phyloP scores from a whole-genome alignment of 2,797 vertebrate species.

The Vultur gryphus region DNA sequence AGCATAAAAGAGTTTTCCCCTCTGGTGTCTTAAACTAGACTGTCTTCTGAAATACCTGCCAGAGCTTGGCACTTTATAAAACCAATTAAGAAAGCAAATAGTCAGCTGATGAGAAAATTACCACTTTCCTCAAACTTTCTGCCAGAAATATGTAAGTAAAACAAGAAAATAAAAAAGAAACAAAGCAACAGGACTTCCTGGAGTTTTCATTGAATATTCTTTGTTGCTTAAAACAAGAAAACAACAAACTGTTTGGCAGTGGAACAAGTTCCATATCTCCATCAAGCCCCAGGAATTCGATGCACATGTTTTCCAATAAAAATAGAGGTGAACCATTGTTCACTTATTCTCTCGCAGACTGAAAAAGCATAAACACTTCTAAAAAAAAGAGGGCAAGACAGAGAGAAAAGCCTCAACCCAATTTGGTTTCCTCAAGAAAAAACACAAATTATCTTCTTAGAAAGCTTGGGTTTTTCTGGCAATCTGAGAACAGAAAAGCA shows the following conservation, averaged over 20 bases:
- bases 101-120: neutral
- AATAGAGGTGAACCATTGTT: neutral
- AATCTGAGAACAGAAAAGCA: neutral
- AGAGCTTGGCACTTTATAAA: neutral
- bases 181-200: neutral
- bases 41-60: neutral
- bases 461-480: neutral
- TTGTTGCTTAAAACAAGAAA: neutral
- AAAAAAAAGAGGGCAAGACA: neutral
- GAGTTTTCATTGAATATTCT: neutral
- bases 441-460: neutral
- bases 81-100: neutral
- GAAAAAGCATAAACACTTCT: neutral
- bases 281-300: neutral
- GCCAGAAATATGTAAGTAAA: neutral
- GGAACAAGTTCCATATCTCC: constrained; percentile 7
- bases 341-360: neutral
- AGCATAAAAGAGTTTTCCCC: neutral
- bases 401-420: neutral
- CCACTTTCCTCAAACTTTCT: neutral
- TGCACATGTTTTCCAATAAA: constrained; percentile 16
- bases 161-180: neutral
- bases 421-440: neutral
- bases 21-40: neutral
- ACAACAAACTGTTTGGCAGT: neutral